Conservation (phyloP, 2,888 invertebrate genomes). For the Epinotia nisella region DNA sequence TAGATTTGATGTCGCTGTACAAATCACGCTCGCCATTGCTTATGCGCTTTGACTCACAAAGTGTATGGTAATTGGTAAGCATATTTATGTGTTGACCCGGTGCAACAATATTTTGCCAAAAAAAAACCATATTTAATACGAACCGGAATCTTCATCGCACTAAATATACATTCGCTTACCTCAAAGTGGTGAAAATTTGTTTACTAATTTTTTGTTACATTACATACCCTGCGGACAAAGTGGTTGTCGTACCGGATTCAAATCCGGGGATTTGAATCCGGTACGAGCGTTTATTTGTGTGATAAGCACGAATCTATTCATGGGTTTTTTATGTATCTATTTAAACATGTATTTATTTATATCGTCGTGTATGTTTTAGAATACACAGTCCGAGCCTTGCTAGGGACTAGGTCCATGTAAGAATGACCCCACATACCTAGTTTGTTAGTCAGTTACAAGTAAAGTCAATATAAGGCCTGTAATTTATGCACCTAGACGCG, state of each 20-base stretch:
- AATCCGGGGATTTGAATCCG: background rate
- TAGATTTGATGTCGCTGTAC: slow-evolving; percentile 31
- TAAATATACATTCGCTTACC: background rate
- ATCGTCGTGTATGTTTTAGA: too few relatives aligned
- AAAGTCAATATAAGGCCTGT: background rate
- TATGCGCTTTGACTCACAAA: slow-evolving; percentile 11
- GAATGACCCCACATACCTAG: background rate
- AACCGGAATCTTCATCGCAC: background rate
- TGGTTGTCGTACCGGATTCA: too few relatives aligned
- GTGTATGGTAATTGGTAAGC: too few relatives aligned
- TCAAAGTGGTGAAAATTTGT: background rate
- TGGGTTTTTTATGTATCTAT: background rate
- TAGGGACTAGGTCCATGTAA: background rate
- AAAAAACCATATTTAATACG: background rate
- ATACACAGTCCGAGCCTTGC: too few relatives aligned
- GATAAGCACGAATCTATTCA: background rate
- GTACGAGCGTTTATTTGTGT: background rate
- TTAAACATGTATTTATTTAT: background rate
- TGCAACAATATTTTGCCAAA: too few relatives aligned
- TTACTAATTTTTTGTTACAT: background rate
- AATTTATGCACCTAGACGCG: slow-evolving; percentile 4
- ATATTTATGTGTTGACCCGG: too few relatives aligned
- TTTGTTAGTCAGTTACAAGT: background rate
- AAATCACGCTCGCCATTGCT: slow-evolving; percentile 26
- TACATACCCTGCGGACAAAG: too few relatives aligned